Conservation (phyloP, 2,113 vertebrate genomes). For the Bufo bufo region DNA sequence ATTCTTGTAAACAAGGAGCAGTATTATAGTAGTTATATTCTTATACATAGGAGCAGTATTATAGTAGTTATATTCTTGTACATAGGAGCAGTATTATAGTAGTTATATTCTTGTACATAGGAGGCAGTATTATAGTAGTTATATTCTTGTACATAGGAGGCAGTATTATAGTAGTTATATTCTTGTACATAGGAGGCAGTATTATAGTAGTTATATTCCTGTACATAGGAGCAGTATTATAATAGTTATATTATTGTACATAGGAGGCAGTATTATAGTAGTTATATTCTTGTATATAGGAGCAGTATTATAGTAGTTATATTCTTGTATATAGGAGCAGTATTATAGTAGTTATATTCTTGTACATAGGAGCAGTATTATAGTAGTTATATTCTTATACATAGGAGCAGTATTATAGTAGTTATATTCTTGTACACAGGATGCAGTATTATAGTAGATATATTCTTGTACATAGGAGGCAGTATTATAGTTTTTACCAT, state of each 20-base stretch:
- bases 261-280: not conserved
- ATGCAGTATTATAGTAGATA: not conserved
- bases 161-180: not conserved
- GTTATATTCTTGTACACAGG: conserved; percentile 1
- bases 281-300: not conserved
- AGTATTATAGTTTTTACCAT: not conserved
- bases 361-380: not conserved
- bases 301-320: conserved; percentile 7
- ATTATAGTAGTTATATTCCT: conserved; percentile 10
- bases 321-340: not conserved
- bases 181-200: not conserved
- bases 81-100: not conserved
- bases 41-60: not conserved
- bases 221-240: not conserved
- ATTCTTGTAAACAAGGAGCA: not conserved
- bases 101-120: not conserved
- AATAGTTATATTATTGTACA: conserved; percentile 7
- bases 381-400: not conserved
- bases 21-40: conserved; percentile 1
- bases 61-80: conserved; percentile 2
- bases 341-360: conserved; percentile 13
- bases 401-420: conserved; percentile 7
- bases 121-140: not conserved
- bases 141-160: not conserved
- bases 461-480: not conserved